Evolutionary conservation across 2,113 vertebrate species (phyloP).

Genomic region (Anguilla japonica): DNA sequence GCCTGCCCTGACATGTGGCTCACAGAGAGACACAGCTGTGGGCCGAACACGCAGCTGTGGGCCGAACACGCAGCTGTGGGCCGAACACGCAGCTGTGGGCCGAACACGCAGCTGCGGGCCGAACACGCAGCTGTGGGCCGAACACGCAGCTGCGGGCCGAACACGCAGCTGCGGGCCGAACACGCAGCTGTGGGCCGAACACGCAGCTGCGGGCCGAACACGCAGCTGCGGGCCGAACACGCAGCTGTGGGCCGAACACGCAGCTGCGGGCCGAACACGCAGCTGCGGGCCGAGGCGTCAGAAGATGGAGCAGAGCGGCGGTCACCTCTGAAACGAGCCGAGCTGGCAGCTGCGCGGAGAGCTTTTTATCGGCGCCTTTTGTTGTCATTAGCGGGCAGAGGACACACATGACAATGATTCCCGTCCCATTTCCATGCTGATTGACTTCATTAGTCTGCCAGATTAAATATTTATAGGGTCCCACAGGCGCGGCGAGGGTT

Average conservation of each 20-base stretch:
- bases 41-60: background rate
- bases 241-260: background rate
- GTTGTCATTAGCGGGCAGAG: constrained; percentile 9
- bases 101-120: too few relatives aligned
- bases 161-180: background rate
- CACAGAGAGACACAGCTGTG: background rate
- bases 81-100: background rate
- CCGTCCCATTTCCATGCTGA: background rate
- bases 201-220: too few relatives aligned
- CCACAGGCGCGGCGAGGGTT: background rate
- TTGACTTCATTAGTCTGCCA: constrained; percentile 24
- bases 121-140: too few relatives aligned
- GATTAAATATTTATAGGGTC: constrained; percentile 25
- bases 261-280: too few relatives aligned
- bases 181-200: background rate
- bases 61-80: background rate
- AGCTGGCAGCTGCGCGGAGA: background rate
- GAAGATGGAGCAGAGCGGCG: background rate
- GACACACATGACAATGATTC: constrained; percentile 10
- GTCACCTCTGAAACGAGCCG: background rate
- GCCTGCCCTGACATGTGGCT: background rate
- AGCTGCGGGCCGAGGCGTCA: background rate
- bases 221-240: background rate
- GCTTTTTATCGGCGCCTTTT: background rate
- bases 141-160: too few relatives aligned